Base-by-base conservation (phyloP, 1,140 invertebrate genomes). In the Ips typographus region DNA sequence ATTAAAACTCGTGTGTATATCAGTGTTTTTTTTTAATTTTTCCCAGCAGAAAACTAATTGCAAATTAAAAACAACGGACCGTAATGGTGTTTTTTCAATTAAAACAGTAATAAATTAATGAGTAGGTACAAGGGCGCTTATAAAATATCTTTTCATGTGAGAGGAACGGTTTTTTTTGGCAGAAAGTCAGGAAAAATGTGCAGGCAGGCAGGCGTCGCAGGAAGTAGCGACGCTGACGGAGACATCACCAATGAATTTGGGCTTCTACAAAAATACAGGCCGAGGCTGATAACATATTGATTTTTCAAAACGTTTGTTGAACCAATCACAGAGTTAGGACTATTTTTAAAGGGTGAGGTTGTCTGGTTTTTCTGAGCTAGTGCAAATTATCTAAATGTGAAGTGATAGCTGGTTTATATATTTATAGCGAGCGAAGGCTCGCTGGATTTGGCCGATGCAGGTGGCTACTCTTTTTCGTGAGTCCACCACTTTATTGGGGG, bases 391-490 rank as follows among this genome's bases (percentile, higher is more conserved):
- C 60, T 73, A 74, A 72, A 75, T 75, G 76, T 76, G 75, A 76
- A 71, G 74, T 79, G 74, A 70, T 75, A 74, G 74, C 57, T 66
- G 71, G 68, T 72, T 73, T 73, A 61, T 64, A 69, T 61, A 73
- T 73, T 73, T 74, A 73, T 71, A 62, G 73, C 73, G 74, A 68
- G 68, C 74, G 71, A 71, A 64, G 77, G 77, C 77, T 76, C 77
- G 77, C 63, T 71, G 67, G 70, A 72, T 68, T 38, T 64, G 70
- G 70, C 73, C 68, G 76, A 89, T 89, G 88, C 88, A 89, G 83
- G 87, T 89, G 77, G 88, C 88, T 75, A 89, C 86, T 79, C 77
- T 89, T 77, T 89, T 89, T 78, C 84, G 87, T 71, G 88, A 89
- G 82, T 87, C 86, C 76, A 85, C 87, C 76, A 87, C 86, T 76